Evolutionary conservation across 2,797 vertebrate genomes (phyloP), one percentile per base, ranked within the genome.

Genomic region (Gymnoscopelus microlampas): DNA sequence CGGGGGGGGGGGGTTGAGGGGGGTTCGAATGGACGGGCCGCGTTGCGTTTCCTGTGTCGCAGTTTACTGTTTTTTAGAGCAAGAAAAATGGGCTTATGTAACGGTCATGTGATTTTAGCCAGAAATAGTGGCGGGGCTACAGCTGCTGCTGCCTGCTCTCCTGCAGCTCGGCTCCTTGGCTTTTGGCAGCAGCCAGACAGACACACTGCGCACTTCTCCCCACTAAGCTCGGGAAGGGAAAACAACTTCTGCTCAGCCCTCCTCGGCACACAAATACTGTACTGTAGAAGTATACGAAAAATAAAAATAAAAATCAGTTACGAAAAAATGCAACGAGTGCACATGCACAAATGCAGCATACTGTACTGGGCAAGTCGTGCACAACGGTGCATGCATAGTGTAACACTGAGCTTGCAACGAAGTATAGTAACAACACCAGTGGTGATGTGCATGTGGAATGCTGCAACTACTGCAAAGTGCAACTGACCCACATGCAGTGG

Each of bases 11-110:
- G 85, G 70, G 50, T 32, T 47, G 78, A 67, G 67, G 53, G 64
- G 70, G 79, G 13, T 32, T 3, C 56, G 5, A 35, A 26, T 56
- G 76, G 81, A 76, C 47, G 86, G 53, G 81, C 86, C 85, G 82
- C 53, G 79, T 94, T 95, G 94, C 95, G 87, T 95, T 97, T 96
- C 95, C 95, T 96, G 96, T 96, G 95, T 97, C 95, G 96, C 96
- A 96, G 88, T 90, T 94, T 95, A 96, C 96, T 95, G 96, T 96
- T 98, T 98, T 96, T 95, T 95, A 94, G 95, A 97, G 96, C 97
- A 96, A 91, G 96, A 97, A 95, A 97, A 97, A 97, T 97, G 95
- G 94, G 96, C 96, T 98, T 98, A 98, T 97, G 96, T 98, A 98
- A 98, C 94, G 92, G 95, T 96, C 97, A 98, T 95, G 96, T 98